Percentiles rank a stretch among this genome's conserved stretches.
Conservation (phyloP, 2,888 invertebrate species). For the Gari tellinella region DNA sequence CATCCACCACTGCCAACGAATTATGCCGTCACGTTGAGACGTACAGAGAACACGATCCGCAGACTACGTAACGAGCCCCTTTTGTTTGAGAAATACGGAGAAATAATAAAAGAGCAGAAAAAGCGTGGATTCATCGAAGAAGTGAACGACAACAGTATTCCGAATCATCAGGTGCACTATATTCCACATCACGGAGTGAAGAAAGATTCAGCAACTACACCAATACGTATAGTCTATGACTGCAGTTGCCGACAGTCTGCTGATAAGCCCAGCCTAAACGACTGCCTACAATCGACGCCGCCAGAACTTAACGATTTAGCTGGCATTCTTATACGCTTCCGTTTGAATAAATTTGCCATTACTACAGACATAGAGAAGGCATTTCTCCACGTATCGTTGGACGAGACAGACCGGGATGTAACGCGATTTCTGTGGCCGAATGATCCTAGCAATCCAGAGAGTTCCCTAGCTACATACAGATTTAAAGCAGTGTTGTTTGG, state of each 20-base stretch:
- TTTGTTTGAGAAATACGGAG: constrained; percentile 9
- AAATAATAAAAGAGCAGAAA: constrained; percentile 45
- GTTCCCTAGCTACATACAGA: constrained; percentile 21
- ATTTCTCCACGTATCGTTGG: constrained; percentile 32
- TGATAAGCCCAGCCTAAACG: no score
- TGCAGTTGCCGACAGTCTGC: no score
- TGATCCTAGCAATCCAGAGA: constrained; percentile 20
- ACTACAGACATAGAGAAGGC: constrained; percentile 30
- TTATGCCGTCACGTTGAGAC: constrained; percentile 14
- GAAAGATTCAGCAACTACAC: constrained; percentile 23
- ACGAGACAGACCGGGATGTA: constrained; percentile 33
- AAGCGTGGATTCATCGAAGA: no score
- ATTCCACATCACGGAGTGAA: constrained; percentile 54
- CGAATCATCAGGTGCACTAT: constrained; percentile 29
- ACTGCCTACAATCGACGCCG: constrained; percentile 38
- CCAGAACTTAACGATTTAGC: constrained; percentile 30
- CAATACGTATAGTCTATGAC: no score
- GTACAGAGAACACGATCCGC: constrained; percentile 14
- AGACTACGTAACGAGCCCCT: constrained; percentile 8
- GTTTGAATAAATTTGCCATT: constrained; percentile 8
- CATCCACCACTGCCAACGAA: constrained; percentile 11
- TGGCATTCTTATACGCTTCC: constrained; percentile 5
- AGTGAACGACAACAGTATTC: constrained; percentile 1
- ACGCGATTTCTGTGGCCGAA: constrained; percentile 42
- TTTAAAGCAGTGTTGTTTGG: constrained; percentile 21